Evolutionary conservation across 1,140 invertebrate genomes (phyloP), one percentile per base, ranked within the genome.

Genomic region (Musca vetustissima): DNA sequence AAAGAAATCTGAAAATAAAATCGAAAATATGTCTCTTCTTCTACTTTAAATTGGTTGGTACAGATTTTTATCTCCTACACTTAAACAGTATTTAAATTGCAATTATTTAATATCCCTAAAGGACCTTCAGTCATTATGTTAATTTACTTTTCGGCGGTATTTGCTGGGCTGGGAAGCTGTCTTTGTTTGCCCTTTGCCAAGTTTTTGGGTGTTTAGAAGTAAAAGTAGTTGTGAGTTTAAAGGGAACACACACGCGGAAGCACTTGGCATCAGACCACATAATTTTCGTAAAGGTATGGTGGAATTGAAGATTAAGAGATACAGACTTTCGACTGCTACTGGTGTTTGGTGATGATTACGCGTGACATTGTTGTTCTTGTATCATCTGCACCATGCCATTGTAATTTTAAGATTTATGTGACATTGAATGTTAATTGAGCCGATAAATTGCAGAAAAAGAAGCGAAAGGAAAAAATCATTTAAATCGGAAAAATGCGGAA

Each of bases 61-160:
- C 14, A 9, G 0, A 15, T 59, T 28, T 61, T 25, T 69, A 32
- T 67, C 22, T 65, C n/a, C 11, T 8, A 1, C 36, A 22, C 68
- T 59, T 59, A n/a, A 59, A 32, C 3, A 28, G 55, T 59, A 32
- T 70, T 70, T 69, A 69, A 69, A 59, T 48, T 66, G 50, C 69
- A 70, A 67, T 70, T 70, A 70, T 70, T 70, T 66, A 66, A 70
- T 59, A 53, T 70, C 69, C 69, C 69, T 70, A 19, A 70, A 70
- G 69, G 69, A 70, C 65, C 55, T 70, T 53, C 69, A 70, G 64
- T 70, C 69, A 70, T 70, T 70, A 70, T 70, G 69, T 66, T 67
- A 70, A 70, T 70, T 70, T 70, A 50, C 64, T 69, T 24, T 43
- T 57, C 64, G 19, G 53, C 47, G 24, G 50, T 25, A n/a, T 50